phyloP scores from a whole-genome alignment of 2,113 vertebrate species.

The Gadus chalcogrammus region DNA sequence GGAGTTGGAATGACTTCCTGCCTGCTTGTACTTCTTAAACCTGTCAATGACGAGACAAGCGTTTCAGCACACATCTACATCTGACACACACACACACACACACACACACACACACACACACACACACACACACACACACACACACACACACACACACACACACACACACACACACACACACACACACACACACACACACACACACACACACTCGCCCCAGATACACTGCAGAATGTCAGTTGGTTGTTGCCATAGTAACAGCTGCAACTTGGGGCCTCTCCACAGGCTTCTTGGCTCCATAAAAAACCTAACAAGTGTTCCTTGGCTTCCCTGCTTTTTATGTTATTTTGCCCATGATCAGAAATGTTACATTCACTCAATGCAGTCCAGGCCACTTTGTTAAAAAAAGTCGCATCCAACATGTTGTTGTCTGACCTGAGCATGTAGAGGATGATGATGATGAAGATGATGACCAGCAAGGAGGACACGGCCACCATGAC shows the following conservation, averaged over 20 bases:
- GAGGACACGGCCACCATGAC: slow-evolving; percentile 96
- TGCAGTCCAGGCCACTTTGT: too few relatives aligned
- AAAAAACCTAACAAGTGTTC: not conserved
- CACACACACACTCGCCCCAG: not conserved
- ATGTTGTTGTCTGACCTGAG: slow-evolving; percentile 79
- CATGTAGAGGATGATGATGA: slow-evolving; percentile 98
- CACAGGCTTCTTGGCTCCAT: not conserved
- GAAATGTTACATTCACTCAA: not conserved
- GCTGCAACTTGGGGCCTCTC: slow-evolving; percentile 22
- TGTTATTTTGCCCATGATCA: not conserved
- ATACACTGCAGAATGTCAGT: slow-evolving; percentile 28
- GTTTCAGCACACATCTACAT: slow-evolving; percentile 1
- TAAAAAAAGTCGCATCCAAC: too few relatives aligned
- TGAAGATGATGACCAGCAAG: slow-evolving; percentile 95
- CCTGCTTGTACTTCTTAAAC: slow-evolving; percentile 99
- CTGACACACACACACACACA: slow-evolving; percentile 19
- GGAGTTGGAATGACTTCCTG: slow-evolving; percentile 95
- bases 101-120: not conserved
- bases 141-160: slow-evolving; percentile 10
- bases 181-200: not conserved
- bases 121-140: slow-evolving; percentile 17
- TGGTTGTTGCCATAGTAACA: slow-evolving; percentile 39
- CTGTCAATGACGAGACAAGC: slow-evolving; percentile 61
- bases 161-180: not conserved
- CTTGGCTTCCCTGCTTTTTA: not conserved